Conservation (phyloP, 1,140 invertebrate genomes). For the Pristionchus pacificus region DNA sequence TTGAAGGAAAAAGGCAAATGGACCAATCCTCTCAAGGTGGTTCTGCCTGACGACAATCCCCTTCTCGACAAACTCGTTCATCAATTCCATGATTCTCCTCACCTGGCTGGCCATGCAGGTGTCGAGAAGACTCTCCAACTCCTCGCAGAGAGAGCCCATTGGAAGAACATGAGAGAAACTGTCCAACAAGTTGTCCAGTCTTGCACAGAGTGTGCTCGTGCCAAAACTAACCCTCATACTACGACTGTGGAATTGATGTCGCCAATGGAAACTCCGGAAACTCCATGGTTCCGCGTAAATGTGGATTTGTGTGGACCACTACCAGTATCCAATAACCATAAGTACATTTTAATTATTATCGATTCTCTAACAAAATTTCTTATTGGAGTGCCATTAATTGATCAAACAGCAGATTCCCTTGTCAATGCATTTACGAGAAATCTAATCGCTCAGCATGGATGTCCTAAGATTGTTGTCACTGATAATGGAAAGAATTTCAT, state of each 20-base stretch:
- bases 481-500: neutral
- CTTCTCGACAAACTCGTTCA: neutral
- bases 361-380: neutral
- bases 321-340: neutral
- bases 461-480: neutral
- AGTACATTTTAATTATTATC: neutral
- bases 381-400: neutral
- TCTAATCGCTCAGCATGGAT: neutral
- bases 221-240: too few species aligned
- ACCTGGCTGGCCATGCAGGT: neutral
- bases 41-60: neutral
- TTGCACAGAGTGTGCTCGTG: too few species aligned
- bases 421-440: neutral
- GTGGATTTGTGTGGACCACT: neutral
- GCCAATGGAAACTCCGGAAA: too few species aligned
- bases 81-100: neutral
- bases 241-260: too few species aligned
- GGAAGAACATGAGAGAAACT: too few species aligned
- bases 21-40: neutral
- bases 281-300: too few species aligned
- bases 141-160: too few species aligned
- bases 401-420: neutral
- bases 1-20: too few species aligned
- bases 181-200: too few species aligned
- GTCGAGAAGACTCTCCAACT: neutral